Conservation (phyloP, 2,888 invertebrate genomes). For the Ctenicera cuprea region DNA sequence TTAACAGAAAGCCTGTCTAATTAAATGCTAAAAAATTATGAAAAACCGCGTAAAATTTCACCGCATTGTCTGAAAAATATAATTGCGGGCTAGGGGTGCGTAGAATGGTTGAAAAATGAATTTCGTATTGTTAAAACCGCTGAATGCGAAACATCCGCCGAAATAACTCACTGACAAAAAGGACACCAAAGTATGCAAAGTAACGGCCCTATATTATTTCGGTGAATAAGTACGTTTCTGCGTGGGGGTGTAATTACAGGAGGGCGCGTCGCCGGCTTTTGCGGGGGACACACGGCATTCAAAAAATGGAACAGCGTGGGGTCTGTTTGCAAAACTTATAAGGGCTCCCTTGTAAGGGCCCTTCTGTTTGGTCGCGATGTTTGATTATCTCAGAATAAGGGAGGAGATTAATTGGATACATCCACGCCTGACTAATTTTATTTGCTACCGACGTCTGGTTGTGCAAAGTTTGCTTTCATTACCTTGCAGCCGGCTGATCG, state of each 20-base stretch:
- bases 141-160: conserved; percentile 41
- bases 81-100: conserved; percentile 28
- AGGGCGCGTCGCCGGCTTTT: conserved; percentile 9
- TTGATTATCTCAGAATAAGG: conserved; percentile 48
- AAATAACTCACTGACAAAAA: conserved; percentile 43
- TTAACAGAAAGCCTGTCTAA: not conserved
- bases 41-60: conserved; percentile 19
- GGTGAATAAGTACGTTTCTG: conserved; percentile 30
- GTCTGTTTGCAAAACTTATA: conserved; percentile 37
- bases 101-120: conserved; percentile 37
- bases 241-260: conserved; percentile 31
- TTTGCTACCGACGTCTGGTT: conserved; percentile 38
- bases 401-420: conserved; percentile 49
- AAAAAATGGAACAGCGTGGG: conserved; percentile 23
- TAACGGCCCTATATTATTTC: conserved; percentile 31
- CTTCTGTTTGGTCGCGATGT: conserved; percentile 44
- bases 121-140: conserved; percentile 41
- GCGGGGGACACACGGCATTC: conserved; percentile 12
- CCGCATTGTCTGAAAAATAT: conserved; percentile 23
- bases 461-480: conserved; percentile 35
- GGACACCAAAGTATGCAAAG: conserved; percentile 37
- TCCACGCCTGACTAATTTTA: conserved; percentile 43
- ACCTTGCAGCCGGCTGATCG: conserved; percentile 7
- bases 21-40: conserved; percentile 19
- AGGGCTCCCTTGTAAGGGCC: conserved; percentile 36